Evolutionary conservation across 2,888 invertebrate genomes (phyloP), one percentile per base, ranked within the genome.

Genomic region (Seladonia tumulorum): DNA sequence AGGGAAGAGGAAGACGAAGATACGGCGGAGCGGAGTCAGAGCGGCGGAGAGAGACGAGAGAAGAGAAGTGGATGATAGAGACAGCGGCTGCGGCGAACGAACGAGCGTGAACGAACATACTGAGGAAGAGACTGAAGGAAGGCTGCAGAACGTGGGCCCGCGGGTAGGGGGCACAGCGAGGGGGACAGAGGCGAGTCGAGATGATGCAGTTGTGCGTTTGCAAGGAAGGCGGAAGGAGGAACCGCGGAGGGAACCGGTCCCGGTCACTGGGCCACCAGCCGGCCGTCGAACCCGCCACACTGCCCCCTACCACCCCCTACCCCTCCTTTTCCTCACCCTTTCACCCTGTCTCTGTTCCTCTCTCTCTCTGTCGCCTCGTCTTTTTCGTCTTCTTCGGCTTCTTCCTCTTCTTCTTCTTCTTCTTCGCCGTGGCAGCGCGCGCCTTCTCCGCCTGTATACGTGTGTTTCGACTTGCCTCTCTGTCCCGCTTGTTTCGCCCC

Each of bases 261-360:
- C 94, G 95, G 95, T 95, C 95, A 95, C 95, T 95, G 94, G 95
- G 95, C 94, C 94, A 95, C 95, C 94, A 94, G 95, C 94, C 94
- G 95, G 95, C 93, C 95, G 93, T 94, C 94, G 95, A 95, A 94
- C 95, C 93, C 95, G 93, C 92, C 93, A 92, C 91, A 91, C 92
- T 92, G 93, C 93, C 93, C 92, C 93, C 92, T 92, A 91, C 93
- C 93, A 91, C 90, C 91, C 89, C 85, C 89, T 88, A 85, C 91
- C 87, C 89, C 81, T 85, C 87, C 79, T 80, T 81, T 90, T 88
- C 88, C 83, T 83, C 90, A 35, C 83, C 81, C 53, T 76, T 80
- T 81, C 68, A 22, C 85, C 83, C 82, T 76, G 35, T 85, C 66
- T 72, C 85, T 75, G 68, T 47, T 25, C 8, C 71, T 29, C 29